A percentile compares a stretch with the other conserved stretches of the same genome.
These are phyloP conservation scores for Oryzias celebensis DNA, from an alignment of 2,113 vertebrate species.

Conservation along the genomic window DNA sequence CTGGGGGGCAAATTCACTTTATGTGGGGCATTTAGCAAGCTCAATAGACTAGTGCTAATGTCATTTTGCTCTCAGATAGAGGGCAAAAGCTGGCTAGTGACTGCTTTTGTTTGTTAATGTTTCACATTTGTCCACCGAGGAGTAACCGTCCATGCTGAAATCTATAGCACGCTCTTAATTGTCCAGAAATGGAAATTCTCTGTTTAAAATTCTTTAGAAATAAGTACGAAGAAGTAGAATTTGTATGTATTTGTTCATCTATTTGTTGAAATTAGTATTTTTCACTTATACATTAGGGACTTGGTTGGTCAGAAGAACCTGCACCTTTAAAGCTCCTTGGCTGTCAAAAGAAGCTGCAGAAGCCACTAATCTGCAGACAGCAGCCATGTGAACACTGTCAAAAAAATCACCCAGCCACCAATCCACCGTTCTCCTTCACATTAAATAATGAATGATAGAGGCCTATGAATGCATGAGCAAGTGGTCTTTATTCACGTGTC, in stretches of 20 bases:
- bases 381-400: constrained; percentile 71
- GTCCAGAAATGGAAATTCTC: constrained; percentile 62
- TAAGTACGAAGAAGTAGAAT: neutral
- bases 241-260: too few relatives aligned
- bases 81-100: constrained; percentile 59
- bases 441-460: constrained; percentile 74
- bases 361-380: constrained; percentile 51
- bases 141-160: constrained; percentile 61
- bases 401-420: constrained; percentile 66
- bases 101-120: constrained; percentile 59
- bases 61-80: constrained; percentile 68
- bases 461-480: constrained; percentile 73
- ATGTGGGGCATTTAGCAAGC: constrained; percentile 78
- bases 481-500: constrained; percentile 77
- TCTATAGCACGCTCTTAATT: constrained; percentile 72
- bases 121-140: constrained; percentile 62
- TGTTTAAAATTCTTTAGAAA: constrained; percentile 36
- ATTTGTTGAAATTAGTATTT: too few relatives aligned
- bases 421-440: constrained; percentile 59
- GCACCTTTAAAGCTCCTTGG: neutral
- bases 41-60: constrained; percentile 74
- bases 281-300: too few relatives aligned
- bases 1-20: constrained; percentile 72
- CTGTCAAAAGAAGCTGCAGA: constrained; percentile 35
- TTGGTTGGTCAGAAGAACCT: too few relatives aligned